phyloP scores from a whole-genome alignment of 1,140 invertebrate species.

The Saccostrea echinata region DNA sequence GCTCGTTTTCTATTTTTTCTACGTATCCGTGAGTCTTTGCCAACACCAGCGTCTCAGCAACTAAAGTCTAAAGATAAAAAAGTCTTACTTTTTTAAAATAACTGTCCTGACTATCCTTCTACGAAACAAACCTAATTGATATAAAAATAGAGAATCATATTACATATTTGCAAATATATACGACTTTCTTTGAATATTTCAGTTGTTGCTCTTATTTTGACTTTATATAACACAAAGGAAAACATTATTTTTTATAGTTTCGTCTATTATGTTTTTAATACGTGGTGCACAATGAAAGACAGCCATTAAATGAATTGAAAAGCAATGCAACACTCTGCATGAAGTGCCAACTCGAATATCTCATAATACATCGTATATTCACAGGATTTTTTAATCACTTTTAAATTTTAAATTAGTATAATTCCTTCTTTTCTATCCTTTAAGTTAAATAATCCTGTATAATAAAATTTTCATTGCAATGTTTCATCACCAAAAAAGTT shows the following conservation, averaged over 20 bases:
- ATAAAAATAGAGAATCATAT: too few species aligned
- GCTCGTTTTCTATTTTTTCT: conserved; percentile 76
- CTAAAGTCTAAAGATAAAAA: conserved; percentile 70
- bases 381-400: background rate
- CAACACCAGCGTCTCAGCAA: conserved; percentile 74
- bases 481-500: background rate
- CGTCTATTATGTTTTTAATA: too few species aligned
- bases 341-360: background rate
- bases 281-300: too few species aligned
- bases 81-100: background rate
- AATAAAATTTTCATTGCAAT: background rate
- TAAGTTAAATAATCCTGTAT: background rate
- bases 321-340: background rate
- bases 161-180: too few species aligned
- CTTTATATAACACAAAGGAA: too few species aligned
- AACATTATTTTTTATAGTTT: too few species aligned
- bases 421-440: background rate
- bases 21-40: conserved; percentile 77
- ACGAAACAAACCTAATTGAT: too few species aligned
- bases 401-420: background rate
- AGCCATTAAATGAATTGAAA: background rate
- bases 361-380: background rate
- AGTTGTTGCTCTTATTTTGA: too few species aligned
- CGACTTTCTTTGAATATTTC: too few species aligned
- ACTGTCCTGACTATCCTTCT: too few species aligned